Conservation (phyloP, 2,113 vertebrate genomes). For the Sphyrna mokarran region DNA sequence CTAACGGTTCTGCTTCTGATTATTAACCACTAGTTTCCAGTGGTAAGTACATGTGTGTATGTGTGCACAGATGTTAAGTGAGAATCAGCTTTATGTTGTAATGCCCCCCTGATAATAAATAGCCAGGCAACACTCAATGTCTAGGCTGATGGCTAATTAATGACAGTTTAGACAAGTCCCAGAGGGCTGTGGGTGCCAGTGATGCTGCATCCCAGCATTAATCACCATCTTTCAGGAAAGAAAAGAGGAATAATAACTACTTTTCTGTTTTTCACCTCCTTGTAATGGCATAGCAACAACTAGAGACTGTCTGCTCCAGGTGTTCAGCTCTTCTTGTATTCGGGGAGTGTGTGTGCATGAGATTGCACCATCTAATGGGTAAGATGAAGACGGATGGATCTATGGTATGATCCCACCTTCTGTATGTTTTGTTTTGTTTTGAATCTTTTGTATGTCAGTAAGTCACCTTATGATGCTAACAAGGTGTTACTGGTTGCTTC, state of each 20-base stretch:
- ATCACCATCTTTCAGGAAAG: background rate
- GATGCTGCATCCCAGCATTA: background rate
- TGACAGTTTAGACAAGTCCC: background rate
- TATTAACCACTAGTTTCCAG: background rate
- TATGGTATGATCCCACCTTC: background rate
- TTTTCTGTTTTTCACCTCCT: background rate
- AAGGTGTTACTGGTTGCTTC: background rate
- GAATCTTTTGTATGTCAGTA: background rate
- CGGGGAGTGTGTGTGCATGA: background rate
- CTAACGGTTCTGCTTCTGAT: background rate
- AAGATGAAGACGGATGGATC: background rate
- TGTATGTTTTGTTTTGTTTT: too few species aligned
- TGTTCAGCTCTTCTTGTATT: background rate
- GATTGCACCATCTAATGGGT: background rate
- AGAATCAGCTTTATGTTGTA: background rate
- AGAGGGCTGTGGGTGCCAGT: background rate
- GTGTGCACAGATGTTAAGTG: background rate
- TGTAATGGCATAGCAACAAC: background rate
- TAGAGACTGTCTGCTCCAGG: background rate
- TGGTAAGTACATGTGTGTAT: background rate
- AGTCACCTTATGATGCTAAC: background rate
- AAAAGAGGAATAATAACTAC: background rate
- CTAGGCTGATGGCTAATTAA: background rate
- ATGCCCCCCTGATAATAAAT: background rate
- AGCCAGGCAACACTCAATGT: background rate